These are phyloP conservation scores for Pyrocephalus nanus DNA, from an alignment of 2,797 vertebrate genomes.

Conservation along the genomic window DNA sequence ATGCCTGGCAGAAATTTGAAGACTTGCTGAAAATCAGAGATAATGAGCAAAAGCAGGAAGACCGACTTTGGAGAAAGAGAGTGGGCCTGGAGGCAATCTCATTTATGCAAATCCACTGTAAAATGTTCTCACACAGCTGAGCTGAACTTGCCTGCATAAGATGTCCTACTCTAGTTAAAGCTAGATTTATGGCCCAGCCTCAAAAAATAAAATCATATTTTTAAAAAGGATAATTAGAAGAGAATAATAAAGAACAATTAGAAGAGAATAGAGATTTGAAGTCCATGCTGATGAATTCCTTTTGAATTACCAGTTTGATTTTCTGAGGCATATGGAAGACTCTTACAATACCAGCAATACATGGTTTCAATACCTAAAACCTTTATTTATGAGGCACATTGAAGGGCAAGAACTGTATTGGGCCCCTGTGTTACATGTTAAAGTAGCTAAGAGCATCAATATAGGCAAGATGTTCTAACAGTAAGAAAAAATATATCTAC, in stretches of 20 bases:
- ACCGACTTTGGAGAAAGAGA: not conserved
- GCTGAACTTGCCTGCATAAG: not conserved
- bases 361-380: not conserved
- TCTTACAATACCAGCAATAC: not conserved
- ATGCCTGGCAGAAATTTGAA: not conserved
- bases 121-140: conserved; percentile 12
- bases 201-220: not conserved
- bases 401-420: not conserved
- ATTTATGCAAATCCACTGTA: conserved; percentile 23
- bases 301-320: not conserved
- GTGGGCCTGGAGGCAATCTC: not conserved
- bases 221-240: not conserved
- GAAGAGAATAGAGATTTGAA: not conserved
- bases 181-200: not conserved
- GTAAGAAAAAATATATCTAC: not conserved
- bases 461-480: not conserved
- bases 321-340: not conserved
- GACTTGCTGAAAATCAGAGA: not conserved
- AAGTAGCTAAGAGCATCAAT: not conserved
- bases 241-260: not conserved
- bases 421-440: not conserved
- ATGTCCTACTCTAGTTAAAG: not conserved
- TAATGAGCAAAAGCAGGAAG: conserved; percentile 22
- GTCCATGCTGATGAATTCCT: not conserved
- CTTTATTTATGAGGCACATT: not conserved